A percentile compares a stretch with the other conserved stretches of the same genome.
Conservation (phyloP, 1,140 invertebrate genomes). For the Drosophila elegans region DNA sequence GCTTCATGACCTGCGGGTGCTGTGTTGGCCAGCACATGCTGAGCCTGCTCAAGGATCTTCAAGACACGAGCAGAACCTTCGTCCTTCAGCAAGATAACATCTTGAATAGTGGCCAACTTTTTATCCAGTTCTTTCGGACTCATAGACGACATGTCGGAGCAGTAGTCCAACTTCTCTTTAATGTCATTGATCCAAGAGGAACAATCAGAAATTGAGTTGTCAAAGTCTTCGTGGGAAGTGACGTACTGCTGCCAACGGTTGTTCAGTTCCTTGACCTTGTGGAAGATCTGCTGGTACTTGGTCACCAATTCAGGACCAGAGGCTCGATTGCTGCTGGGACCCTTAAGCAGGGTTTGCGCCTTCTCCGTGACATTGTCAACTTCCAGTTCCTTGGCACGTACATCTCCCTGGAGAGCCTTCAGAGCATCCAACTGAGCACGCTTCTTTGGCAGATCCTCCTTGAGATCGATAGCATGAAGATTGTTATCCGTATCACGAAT, state of each 20-base stretch:
- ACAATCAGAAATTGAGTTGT: slow-evolving; percentile 92
- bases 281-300: slow-evolving; percentile 95
- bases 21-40: slow-evolving; percentile 96
- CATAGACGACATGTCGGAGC: slow-evolving; percentile 91
- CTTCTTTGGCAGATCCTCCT: slow-evolving; percentile 93
- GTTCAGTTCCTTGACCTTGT: slow-evolving; percentile 96
- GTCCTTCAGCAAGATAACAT: slow-evolving; percentile 94
- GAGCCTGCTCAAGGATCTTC: slow-evolving; percentile 93
- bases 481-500: slow-evolving; percentile 94
- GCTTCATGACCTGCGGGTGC: slow-evolving; percentile 93
- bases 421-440: slow-evolving; percentile 93
- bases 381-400: slow-evolving; percentile 95
- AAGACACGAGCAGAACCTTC: slow-evolving; percentile 95
- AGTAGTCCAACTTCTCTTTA: slow-evolving; percentile 93
- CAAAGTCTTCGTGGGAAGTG: slow-evolving; percentile 94
- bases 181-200: slow-evolving; percentile 94
- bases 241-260: slow-evolving; percentile 97
- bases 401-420: slow-evolving; percentile 93
- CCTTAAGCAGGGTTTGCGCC: slow-evolving; percentile 93
- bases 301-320: slow-evolving; percentile 94
- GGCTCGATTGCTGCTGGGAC: slow-evolving; percentile 85
- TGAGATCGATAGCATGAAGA: slow-evolving; percentile 95
- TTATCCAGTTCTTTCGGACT: slow-evolving; percentile 94
- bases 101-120: slow-evolving; percentile 93
- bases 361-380: slow-evolving; percentile 96